These are phyloP conservation scores for Grantiella picta DNA, from an alignment of 2,113 vertebrate genomes.

Conservation along the genomic window DNA sequence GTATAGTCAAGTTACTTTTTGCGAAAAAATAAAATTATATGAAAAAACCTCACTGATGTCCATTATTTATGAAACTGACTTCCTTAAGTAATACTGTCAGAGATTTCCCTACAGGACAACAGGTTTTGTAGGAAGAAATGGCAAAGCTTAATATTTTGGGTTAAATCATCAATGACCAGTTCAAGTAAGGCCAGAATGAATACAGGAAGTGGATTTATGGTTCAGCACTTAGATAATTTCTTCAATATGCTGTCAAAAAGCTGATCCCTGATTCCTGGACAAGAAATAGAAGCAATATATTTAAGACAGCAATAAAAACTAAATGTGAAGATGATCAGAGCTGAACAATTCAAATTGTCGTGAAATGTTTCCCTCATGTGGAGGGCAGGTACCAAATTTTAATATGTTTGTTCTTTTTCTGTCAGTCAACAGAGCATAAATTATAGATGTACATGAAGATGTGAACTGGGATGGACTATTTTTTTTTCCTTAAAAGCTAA, in stretches of 20 bases:
- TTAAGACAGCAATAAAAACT: slow-evolving; percentile 21
- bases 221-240: neutral
- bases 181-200: neutral
- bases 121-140: neutral
- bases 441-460: slow-evolving; percentile 14
- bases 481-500: neutral
- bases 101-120: neutral
- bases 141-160: neutral
- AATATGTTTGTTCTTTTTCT: slow-evolving; percentile 46
- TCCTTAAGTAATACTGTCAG: neutral
- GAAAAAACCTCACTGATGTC: neutral
- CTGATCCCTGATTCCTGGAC: neutral
- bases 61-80: neutral
- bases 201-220: neutral
- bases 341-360: slow-evolving; percentile 7
- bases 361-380: slow-evolving; percentile 15
- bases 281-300: slow-evolving; percentile 1
- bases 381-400: slow-evolving; percentile 56
- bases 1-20: neutral
- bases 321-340: slow-evolving; percentile 25
- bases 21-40: neutral
- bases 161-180: neutral
- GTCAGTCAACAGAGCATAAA: slow-evolving; percentile 36
- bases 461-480: neutral
- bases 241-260: slow-evolving; percentile 14